These are phyloP conservation scores for Chrysotoxum bicinctum DNA, from an alignment of 2,888 invertebrate species.

Conservation along the genomic window DNA sequence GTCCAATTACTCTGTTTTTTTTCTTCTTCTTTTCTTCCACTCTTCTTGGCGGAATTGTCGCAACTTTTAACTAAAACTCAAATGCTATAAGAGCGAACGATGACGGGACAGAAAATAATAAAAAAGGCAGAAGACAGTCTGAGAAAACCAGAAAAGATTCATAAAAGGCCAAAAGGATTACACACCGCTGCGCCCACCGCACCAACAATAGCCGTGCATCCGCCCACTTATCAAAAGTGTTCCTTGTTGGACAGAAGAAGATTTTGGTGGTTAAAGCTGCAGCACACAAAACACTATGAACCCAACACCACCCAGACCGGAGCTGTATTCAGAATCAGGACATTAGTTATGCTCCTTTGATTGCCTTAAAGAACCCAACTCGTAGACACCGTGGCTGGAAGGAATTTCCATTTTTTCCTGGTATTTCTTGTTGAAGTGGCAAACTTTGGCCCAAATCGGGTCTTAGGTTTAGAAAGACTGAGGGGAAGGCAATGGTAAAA, in stretches of 20 bases:
- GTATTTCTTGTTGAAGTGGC: slow-evolving; percentile 16
- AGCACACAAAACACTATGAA: slow-evolving; percentile 35
- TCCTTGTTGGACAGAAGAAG: slow-evolving; percentile 7
- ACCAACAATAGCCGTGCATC: slow-evolving; percentile 58
- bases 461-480: background rate
- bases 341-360: slow-evolving; percentile 64
- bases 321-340: background rate
- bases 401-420: slow-evolving; percentile 25
- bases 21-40: slow-evolving; percentile 14
- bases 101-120: background rate
- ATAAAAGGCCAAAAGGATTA: slow-evolving; percentile 63
- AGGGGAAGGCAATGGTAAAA: slow-evolving; percentile 1
- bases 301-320: slow-evolving; percentile 14
- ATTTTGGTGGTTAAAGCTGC: slow-evolving; percentile 41
- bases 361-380: slow-evolving; percentile 61
- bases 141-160: slow-evolving; percentile 29
- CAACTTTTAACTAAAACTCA: slow-evolving; percentile 54
- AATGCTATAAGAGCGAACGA: slow-evolving; percentile 38
- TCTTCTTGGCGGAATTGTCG: slow-evolving; percentile 44
- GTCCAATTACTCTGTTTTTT: slow-evolving; percentile 66
- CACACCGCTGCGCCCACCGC: slow-evolving; percentile 2
- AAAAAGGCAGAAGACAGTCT: background rate
- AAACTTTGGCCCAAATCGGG: slow-evolving; percentile 14
- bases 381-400: slow-evolving; percentile 59
- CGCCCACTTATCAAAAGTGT: slow-evolving; percentile 59